Conservation (phyloP, 2,797 vertebrate genomes). For the Arrhamphus sclerolepis region DNA sequence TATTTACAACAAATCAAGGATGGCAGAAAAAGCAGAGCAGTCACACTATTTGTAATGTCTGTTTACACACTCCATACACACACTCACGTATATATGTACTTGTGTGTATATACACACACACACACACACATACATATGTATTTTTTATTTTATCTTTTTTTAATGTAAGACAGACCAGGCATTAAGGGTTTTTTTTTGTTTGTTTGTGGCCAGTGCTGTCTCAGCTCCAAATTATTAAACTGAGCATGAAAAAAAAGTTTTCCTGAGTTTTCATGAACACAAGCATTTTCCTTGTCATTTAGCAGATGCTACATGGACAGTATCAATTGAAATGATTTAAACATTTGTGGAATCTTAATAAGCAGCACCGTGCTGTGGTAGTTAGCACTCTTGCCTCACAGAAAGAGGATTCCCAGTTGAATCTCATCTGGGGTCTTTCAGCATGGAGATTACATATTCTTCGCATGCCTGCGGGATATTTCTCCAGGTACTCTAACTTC, state of each 20-base stretch:
- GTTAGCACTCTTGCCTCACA: not conserved
- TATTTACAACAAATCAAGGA: no score
- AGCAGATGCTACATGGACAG: not conserved
- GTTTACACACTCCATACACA: no score
- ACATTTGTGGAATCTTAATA: not conserved
- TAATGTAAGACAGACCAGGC: constrained; percentile 14
- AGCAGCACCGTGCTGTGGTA: not conserved
- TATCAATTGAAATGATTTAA: constrained; percentile 8
- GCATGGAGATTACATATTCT: no score
- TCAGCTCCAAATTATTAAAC: constrained; percentile 31
- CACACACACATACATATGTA: no score
- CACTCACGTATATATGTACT: no score
- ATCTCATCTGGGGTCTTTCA: no score
- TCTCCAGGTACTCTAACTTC: no score
- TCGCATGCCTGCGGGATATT: no score
- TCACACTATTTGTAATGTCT: no score
- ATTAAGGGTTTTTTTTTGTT: constrained; percentile 19
- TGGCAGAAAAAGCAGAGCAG: no score
- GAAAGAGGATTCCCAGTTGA: not conserved
- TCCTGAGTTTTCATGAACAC: constrained; percentile 3
- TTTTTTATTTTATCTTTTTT: no score
- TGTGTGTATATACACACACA: no score
- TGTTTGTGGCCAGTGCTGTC: constrained; percentile 13
- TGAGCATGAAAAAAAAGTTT: constrained; percentile 13
- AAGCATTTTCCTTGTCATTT: constrained; percentile 17